Base-by-base conservation (phyloP, 2,888 invertebrate species). In the Alloplasta piceator region DNA sequence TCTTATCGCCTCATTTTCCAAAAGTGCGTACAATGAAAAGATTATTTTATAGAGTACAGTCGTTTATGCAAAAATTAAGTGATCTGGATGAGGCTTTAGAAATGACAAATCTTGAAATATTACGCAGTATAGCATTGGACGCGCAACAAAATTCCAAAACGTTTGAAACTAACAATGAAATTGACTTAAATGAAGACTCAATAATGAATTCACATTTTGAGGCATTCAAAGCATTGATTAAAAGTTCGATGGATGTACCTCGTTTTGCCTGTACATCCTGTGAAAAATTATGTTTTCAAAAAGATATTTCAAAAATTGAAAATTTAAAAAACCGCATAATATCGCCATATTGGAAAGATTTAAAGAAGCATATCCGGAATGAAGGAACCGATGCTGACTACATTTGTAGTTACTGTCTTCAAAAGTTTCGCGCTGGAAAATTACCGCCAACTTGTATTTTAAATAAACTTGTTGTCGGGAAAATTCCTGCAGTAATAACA, bases 371-470 rank as follows among this genome's bases (percentile, higher is more conserved):
- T 3, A 26, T 26, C 26, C 26, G 26, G 26, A 26, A 26, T 26
- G 26, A 60, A 55, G 58, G 52, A 12, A 50, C 55, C 6, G 67
- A 79, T 7, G 38, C 38, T 48, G 71, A 76, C 1, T 70, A 77
- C 16, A 61, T 83, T 16, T 85, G 84, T 43, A 26, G 67, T 5
- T 83, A 82, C 55, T 86, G 86, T 68, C 60, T 81, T 9, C 39
- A 6, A 0, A 84, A 87, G 63, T 83, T 88, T 41, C 75, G 86
- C 1, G 52, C 61, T 46, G 67, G 83, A 56, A 74, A 61, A n/a
- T 61, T 89, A 14, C 89, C 88, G 43, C 78, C 87, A 4, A 85
- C 83, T n/a, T 87, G 86, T 67, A 67, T 89, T 50, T 74, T 86
- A 9, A 26, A 26, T 26, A 26, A 26, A 26, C 26, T 26, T 26